These are phyloP conservation scores for Spea bombifrons DNA, from an alignment of 2,113 vertebrate species.

Conservation along the genomic window DNA sequence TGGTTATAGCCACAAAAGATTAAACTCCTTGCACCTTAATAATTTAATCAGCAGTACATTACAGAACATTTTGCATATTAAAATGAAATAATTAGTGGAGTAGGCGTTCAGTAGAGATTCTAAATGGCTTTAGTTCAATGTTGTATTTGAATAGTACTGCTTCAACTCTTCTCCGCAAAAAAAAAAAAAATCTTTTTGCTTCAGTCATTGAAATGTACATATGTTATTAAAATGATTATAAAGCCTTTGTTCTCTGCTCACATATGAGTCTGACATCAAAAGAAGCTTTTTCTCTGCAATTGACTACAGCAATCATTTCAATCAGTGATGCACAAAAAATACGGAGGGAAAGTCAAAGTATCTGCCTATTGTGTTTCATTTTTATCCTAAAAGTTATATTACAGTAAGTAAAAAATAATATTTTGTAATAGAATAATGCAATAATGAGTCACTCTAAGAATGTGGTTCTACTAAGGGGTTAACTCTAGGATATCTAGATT, in stretches of 20 bases:
- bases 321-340: slow-evolving; percentile 21
- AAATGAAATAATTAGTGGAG: slow-evolving; percentile 42
- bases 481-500: no score
- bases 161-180: slow-evolving; percentile 9
- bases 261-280: slow-evolving; percentile 31
- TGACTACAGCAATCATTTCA: slow-evolving; percentile 13
- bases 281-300: slow-evolving; percentile 15
- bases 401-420: background rate
- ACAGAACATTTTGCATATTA: slow-evolving; percentile 39
- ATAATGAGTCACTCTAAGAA: no score
- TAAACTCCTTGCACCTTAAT: slow-evolving; percentile 29
- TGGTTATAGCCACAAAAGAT: slow-evolving; percentile 35
- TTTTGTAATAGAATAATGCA: background rate
- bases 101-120: slow-evolving; percentile 29
- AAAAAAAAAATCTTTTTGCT: slow-evolving; percentile 19
- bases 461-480: no score
- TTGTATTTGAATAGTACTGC: slow-evolving; percentile 32
- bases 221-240: slow-evolving; percentile 38
- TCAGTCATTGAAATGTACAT: slow-evolving; percentile 33
- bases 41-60: slow-evolving; percentile 45
- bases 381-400: background rate
- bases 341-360: background rate
- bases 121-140: slow-evolving; percentile 26
- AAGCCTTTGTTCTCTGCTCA: slow-evolving; percentile 16
- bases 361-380: background rate